Evolutionary conservation across 2,113 vertebrate species (phyloP).

Genomic region (Cyphomyrus discorhynchus): DNA sequence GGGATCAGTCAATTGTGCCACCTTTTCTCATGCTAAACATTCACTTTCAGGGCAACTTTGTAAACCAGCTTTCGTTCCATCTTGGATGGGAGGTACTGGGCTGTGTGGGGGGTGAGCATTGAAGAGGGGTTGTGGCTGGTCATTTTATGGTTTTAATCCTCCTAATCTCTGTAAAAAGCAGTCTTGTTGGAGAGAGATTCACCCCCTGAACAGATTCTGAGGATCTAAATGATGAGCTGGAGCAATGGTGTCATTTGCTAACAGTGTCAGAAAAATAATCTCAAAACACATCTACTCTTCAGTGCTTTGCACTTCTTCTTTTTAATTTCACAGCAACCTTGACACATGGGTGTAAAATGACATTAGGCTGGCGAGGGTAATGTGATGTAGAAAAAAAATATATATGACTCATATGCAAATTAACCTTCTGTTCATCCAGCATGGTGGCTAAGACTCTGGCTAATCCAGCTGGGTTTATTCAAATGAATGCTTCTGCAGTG

Average conservation of each 20-base stretch:
- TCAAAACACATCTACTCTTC: not conserved
- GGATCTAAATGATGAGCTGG: slow-evolving; percentile 79
- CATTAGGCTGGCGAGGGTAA: not conserved
- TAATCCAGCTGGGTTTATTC: slow-evolving; percentile 66
- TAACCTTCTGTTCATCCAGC: slow-evolving; percentile 61
- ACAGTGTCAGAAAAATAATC: slow-evolving; percentile 51
- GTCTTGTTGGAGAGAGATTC: slow-evolving; percentile 71
- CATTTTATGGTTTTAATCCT: slow-evolving; percentile 96
- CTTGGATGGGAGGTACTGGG: slow-evolving; percentile 58
- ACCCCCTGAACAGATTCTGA: slow-evolving; percentile 69
- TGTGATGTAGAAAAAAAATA: slow-evolving; percentile 17
- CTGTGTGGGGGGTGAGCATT: slow-evolving; percentile 16
- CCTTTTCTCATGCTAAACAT: slow-evolving; percentile 90
- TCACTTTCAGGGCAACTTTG: slow-evolving; percentile 72
- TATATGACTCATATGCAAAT: slow-evolving; percentile 75
- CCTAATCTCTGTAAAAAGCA: slow-evolving; percentile 87
- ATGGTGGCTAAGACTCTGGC: slow-evolving; percentile 41
- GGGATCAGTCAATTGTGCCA: slow-evolving; percentile 68
- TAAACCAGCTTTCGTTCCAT: slow-evolving; percentile 65
- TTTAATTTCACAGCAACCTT: not conserved
- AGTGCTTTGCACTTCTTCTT: too few species aligned
- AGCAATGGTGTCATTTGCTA: slow-evolving; percentile 72
- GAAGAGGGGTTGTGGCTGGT: slow-evolving; percentile 70
- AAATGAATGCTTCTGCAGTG: slow-evolving; percentile 73
- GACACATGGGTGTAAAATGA: not conserved